A percentile compares a stretch with the other conserved stretches of the same genome.
These are phyloP conservation scores for Pogonocichla stellata DNA, from an alignment of 2,113 vertebrate species.

Conservation along the genomic window DNA sequence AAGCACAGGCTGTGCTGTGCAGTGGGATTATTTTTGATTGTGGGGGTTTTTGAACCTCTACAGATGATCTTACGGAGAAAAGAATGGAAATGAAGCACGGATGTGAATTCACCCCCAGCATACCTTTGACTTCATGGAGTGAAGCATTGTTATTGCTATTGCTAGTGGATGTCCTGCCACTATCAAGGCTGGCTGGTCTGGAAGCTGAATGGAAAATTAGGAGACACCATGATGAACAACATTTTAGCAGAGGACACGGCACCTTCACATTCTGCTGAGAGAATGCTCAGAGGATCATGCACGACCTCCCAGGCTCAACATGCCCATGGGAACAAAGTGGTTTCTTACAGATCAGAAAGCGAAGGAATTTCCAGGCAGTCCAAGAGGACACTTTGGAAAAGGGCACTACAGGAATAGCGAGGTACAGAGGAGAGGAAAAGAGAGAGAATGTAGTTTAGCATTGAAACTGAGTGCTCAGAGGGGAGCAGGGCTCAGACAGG, in stretches of 20 bases:
- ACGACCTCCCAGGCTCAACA: slow-evolving; percentile 66
- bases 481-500: neutral
- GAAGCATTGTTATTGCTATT: slow-evolving; percentile 97
- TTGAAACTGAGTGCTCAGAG: slow-evolving; percentile 48
- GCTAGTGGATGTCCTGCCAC: slow-evolving; percentile 93
- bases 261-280: slow-evolving; percentile 70
- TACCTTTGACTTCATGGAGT: slow-evolving; percentile 93
- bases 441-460: slow-evolving; percentile 53
- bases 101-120: slow-evolving; percentile 69
- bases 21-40: neutral
- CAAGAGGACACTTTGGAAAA: slow-evolving; percentile 60
- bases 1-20: neutral
- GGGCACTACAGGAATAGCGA: slow-evolving; percentile 45
- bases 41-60: neutral
- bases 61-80: neutral
- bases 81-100: neutral
- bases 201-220: slow-evolving; percentile 84
- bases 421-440: slow-evolving; percentile 39
- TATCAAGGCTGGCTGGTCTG: slow-evolving; percentile 96
- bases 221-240: slow-evolving; percentile 72
- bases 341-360: slow-evolving; percentile 62
- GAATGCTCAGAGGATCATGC: slow-evolving; percentile 73
- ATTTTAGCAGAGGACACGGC: slow-evolving; percentile 43
- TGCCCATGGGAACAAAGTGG: slow-evolving; percentile 57
- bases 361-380: slow-evolving; percentile 67